Evolutionary conservation across 2,888 invertebrate genomes (phyloP), one percentile per base, ranked within the genome.

Genomic region (Drosophila kuntzei): DNA sequence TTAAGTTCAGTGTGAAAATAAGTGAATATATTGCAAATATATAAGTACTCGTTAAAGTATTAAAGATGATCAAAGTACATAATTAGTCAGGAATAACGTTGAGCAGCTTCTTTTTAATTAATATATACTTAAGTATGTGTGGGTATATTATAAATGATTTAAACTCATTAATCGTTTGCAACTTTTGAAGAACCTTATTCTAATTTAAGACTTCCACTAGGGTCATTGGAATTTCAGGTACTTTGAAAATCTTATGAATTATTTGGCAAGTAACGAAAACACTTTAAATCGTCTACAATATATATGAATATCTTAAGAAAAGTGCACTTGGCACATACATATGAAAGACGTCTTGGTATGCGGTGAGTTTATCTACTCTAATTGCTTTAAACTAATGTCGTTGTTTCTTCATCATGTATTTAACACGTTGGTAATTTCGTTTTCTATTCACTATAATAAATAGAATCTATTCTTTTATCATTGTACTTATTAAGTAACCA

Each of bases 191-290:
- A 67, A 75, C 25, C 89, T 88, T 85, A 86, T 71, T 57, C 87
- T 85, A 88, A 72, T 75, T 73, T 74, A 69, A 67, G 76, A 86
- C 68, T 86, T 83, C 76, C 76, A 70, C 57, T 72, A 63, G 80
- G 74, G 64, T 80, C 44, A 65, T 68, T 88, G 83, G 75, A 88
- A 88, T 86, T 83, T 85, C 85, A 85, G 85, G 85, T 85, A 85
- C 85, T 88, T 85, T 87, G 71, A 79, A 87, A 85, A 88, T 85
- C 87, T 88, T 85, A 88, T 74, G 87, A 85, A 85, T 85, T 83
- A 78, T 75, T 69, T 74, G 87, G 78, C 86, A 86, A 82, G 66
- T 69, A 82, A 79, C 71, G 77, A 77, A 82, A 82, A 70, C 59
- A 63, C 44, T 59, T 75, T 34, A 69, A 77, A 67, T 44, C 50